Evolutionary conservation across 1,140 invertebrate species (phyloP).

Genomic region (Zaprionus davidi): DNA sequence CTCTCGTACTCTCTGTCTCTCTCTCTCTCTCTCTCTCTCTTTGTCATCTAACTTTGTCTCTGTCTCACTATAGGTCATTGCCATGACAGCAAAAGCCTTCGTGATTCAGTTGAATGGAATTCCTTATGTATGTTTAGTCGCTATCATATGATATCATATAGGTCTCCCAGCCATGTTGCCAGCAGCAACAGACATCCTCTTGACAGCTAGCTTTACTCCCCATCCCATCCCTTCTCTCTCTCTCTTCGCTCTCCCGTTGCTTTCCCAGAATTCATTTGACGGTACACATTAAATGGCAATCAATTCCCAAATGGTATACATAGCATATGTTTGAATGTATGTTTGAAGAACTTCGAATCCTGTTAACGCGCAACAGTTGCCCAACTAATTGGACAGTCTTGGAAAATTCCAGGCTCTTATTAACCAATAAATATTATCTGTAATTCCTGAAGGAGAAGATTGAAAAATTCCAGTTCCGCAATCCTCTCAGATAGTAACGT

Average conservation of each 20-base stretch:
- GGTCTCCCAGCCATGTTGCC: constrained; percentile 27
- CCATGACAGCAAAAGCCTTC: constrained; percentile 55
- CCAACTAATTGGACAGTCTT: not conserved
- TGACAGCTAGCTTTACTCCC: constrained; percentile 1
- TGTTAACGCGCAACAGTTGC: constrained; percentile 3
- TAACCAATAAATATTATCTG: not conserved
- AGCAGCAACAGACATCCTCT: constrained; percentile 35
- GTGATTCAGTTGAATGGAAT: constrained; percentile 51
- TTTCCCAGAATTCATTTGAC: not conserved
- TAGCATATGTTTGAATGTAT: constrained; percentile 19
- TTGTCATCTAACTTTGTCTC: constrained; percentile 1
- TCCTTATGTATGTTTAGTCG: constrained; percentile 21
- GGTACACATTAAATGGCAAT: constrained; percentile 32
- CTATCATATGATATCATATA: constrained; percentile 31
- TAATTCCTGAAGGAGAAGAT: not conserved
- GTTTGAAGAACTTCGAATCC: not conserved
- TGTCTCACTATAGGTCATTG: constrained; percentile 34
- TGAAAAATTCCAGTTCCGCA: not conserved
- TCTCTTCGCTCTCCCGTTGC: not conserved
- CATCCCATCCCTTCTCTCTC: not conserved
- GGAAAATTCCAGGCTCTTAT: not conserved
- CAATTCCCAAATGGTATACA: constrained; percentile 32
- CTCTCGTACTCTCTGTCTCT: not conserved
- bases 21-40: not conserved
- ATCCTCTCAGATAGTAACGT: no score